phyloP scores from a whole-genome alignment of 1,140 invertebrate genomes.

The Campodea augens region DNA sequence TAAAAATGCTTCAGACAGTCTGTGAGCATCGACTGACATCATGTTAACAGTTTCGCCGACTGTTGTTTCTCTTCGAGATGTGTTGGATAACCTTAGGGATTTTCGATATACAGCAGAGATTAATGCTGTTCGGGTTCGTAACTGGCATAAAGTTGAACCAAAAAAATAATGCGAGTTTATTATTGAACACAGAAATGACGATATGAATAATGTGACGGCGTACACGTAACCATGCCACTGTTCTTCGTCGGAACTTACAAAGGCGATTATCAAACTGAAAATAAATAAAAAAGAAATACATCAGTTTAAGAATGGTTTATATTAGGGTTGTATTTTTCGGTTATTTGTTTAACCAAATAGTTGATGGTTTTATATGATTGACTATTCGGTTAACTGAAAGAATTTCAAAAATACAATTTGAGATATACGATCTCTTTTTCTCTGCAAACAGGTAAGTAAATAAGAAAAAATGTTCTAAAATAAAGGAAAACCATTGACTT shows the following conservation, averaged over 20 bases:
- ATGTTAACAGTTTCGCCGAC: conserved; percentile 84
- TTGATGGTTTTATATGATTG: too few species aligned
- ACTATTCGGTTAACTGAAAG: too few species aligned
- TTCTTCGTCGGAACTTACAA: not conserved
- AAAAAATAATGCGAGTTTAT: conserved; percentile 2
- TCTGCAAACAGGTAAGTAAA: too few species aligned
- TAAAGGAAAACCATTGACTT: too few species aligned
- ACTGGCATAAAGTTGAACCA: not conserved
- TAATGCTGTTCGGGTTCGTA: not conserved
- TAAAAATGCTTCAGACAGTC: conserved; percentile 69
- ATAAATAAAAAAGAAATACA: too few species aligned
- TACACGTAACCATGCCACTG: conserved; percentile 5
- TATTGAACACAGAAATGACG: not conserved
- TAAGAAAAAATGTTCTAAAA: too few species aligned
- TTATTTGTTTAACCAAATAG: too few species aligned
- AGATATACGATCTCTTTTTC: too few species aligned
- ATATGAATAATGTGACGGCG: not conserved
- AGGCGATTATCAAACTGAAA: conserved; percentile 4
- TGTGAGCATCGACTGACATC: conserved; percentile 71
- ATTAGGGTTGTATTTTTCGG: too few species aligned
- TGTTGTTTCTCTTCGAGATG: conserved; percentile 58
- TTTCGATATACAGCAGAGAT: not conserved
- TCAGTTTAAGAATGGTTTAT: too few species aligned
- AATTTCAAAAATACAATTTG: too few species aligned
- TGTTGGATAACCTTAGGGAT: conserved; percentile 47